A percentile compares a stretch with the other conserved stretches of the same genome.
These are phyloP conservation scores for Pachycephus smyrnensis DNA, from an alignment of 2,888 invertebrate genomes.

Conservation along the genomic window DNA sequence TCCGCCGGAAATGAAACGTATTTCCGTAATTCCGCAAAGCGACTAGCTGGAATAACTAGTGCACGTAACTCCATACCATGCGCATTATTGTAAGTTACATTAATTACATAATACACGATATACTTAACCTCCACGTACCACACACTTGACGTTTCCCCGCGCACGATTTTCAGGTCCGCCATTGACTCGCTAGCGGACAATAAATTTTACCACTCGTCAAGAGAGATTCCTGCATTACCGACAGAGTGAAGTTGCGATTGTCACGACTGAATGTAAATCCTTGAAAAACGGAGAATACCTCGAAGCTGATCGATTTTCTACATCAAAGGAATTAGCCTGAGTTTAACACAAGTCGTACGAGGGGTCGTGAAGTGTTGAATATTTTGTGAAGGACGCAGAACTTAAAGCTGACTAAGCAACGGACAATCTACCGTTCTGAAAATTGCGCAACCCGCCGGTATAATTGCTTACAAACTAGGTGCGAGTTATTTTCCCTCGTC, in stretches of 20 bases:
- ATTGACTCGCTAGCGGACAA: not conserved
- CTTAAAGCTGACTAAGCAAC: not conserved
- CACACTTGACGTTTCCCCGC: not conserved
- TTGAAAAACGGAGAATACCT: not conserved
- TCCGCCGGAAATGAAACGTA: slow-evolving; percentile 21
- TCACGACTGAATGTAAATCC: not conserved
- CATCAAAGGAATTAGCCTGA: not conserved
- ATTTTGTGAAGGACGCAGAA: not conserved
- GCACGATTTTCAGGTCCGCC: not conserved
- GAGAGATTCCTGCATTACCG: not conserved
- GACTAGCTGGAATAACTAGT: slow-evolving; percentile 7
- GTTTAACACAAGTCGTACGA: not conserved
- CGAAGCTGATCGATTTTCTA: not conserved
- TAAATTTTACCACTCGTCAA: not conserved
- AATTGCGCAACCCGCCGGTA: slow-evolving; percentile 32
- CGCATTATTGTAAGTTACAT: not conserved
- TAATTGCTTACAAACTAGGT: slow-evolving; percentile 37
- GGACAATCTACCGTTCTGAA: slow-evolving; percentile 2
- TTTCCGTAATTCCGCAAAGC: slow-evolving; percentile 17
- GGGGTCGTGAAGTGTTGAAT: not conserved
- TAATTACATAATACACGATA: not conserved
- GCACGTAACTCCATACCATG: not conserved
- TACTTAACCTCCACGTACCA: not conserved
- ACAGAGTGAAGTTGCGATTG: not conserved
- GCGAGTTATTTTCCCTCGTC: slow-evolving; percentile 48